Base-by-base conservation (phyloP, 2,113 vertebrate species). In the Rhinolophus sinicus region DNA sequence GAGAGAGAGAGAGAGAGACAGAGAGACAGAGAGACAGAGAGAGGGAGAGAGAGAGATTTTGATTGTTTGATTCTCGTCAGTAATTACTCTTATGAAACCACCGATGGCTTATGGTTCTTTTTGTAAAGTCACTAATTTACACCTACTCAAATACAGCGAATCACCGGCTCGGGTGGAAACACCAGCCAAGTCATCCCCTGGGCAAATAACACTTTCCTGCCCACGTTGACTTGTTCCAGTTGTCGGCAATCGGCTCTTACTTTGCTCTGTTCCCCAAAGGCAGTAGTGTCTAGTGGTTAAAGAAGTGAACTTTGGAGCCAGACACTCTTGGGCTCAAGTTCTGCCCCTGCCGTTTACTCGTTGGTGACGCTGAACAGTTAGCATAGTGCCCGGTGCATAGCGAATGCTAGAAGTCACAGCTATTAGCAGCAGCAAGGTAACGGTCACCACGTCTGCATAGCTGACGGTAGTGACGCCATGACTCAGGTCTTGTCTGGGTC, bases 71-170 rank as follows among this genome's bases (percentile, higher is more conserved):
- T 54, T 81, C n/a, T 94, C 35, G 33, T 56, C 7, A 69, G 15
- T 82, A 78, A 92, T 80, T 47, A 70, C 56, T 93, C 80, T 75
- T 94, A 8, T 62, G 86, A 95, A 65, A 75, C 33, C 28, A 93
- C 1, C 1, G 65, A 69, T 67, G 65, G 28, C 40, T 92, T 69
- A 0, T 69, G 52, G n/a, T 94, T 72, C 64, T 84, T 87, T 95
- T 81, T 95, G 58, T 88, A 56, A 77, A 95, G 73, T 96, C 47
- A 67, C 47, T 96, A 58, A 84, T 87, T 94, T 90, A 83, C 5
- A 93, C 30, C 18, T 92, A 60, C 7, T 47, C 14, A 60, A 90
- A 96, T 28, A 87, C 38, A 92, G 33, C n/a, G 24, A 60, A 81
- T 80, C 81, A 86, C 56, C 93, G 77, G 28, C 28, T 85, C 3